Evolutionary conservation across 2,888 invertebrate species (phyloP), one percentile per base, ranked within the genome.

Genomic region (Andrena fulva): DNA sequence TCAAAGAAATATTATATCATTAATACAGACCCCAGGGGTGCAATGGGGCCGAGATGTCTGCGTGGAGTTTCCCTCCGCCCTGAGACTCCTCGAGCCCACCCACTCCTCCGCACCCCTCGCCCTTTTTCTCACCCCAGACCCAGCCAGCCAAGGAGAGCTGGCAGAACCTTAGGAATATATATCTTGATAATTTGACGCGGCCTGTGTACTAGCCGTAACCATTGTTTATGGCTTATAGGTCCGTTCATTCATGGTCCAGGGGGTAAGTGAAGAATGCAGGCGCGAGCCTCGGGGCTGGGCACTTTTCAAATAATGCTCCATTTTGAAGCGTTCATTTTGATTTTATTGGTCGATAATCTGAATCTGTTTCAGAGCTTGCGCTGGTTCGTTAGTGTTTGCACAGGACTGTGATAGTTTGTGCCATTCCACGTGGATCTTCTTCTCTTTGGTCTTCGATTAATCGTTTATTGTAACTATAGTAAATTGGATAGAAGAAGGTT

Each of bases 1-100:
- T 92, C 92, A 91, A 92, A 92, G 93, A 92, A 92, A 93, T 92
- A 92, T 92, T 90, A 91, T 90, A 90, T 92, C 93, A 91, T 93
- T 93, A 92, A 92, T 92, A 92, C 87, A 82, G 87, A 89, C 90
- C 90, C 88, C 81, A 88, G 89, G 42, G 90, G 90, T 91, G 90
- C 89, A 90, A 91, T 89, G 89, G 87, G 80, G 87, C 76, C 78
- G 78, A 80, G 84, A 42, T 82, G 85, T 84, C 86, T 85, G 85
- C 76, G 77, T 77, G 68, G 82, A 69, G 70, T 50, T 76, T 73
- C 76, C 56, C 24, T 74, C 74, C 54, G 33, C 42, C 42, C 42
- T 16, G 10, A 35, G 52, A 27, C 71, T 52, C 72, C 67, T 56
- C 66, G 10, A 2, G 6, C 35, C 12, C 62, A 0, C 24, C 60